These are phyloP conservation scores for Tetheella fluctuosa DNA, from an alignment of 2,888 invertebrate species.

Conservation along the genomic window DNA sequence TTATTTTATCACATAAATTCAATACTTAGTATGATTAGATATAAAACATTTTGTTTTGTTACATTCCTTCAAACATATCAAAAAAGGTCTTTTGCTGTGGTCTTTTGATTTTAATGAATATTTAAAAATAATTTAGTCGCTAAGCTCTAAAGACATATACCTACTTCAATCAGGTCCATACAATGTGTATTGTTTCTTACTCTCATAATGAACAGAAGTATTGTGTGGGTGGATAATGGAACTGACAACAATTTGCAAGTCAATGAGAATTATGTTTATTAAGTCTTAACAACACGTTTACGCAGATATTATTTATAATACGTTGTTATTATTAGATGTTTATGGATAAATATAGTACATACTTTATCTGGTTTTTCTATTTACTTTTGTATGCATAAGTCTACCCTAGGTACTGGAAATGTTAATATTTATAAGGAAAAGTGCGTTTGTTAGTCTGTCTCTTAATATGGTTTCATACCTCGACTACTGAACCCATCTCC, in stretches of 20 bases:
- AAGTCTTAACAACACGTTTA: not conserved
- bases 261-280: slow-evolving; percentile 29
- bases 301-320: not conserved
- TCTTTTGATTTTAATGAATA: not conserved
- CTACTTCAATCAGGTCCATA: not conserved
- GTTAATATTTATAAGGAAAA: too few species aligned
- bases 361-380: too few species aligned
- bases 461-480: too few species aligned
- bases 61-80: not conserved
- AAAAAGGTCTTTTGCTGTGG: not conserved
- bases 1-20: not conserved
- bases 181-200: slow-evolving; percentile 2
- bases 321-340: not conserved
- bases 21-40: too few species aligned
- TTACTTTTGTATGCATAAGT: too few species aligned
- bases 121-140: not conserved
- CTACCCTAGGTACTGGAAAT: too few species aligned
- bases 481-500: too few species aligned
- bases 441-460: too few species aligned
- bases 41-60: not conserved
- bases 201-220: slow-evolving; percentile 33
- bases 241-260: slow-evolving; percentile 41
- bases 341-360: too few species aligned
- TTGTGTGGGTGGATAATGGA: slow-evolving; percentile 33
- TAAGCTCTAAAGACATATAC: not conserved